phyloP scores from a whole-genome alignment of 1,140 invertebrate species.

The Ceratitis capitata region DNA sequence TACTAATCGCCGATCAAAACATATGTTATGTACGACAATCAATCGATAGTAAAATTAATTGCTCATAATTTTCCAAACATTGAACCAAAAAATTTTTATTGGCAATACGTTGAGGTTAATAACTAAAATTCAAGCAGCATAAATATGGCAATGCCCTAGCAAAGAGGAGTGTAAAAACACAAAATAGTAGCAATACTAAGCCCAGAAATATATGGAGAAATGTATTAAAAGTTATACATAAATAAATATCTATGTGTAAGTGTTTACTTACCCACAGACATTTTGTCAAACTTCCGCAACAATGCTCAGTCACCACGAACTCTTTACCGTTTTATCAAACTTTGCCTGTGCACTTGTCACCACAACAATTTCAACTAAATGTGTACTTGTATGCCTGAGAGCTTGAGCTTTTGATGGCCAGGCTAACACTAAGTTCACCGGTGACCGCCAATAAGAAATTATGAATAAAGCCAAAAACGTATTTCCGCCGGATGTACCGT shows the following conservation, averaged over 20 bases:
- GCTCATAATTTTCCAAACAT: not conserved
- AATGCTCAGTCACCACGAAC: not conserved
- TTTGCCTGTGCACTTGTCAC: constrained; percentile 29
- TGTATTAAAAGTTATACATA: not conserved
- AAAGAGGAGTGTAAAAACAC: not conserved
- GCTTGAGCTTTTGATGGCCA: not conserved
- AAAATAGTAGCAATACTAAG: not conserved
- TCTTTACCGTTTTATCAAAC: not conserved
- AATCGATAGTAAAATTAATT: not conserved
- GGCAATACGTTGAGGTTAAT: not conserved
- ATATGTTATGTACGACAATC: not conserved
- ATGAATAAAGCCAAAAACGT: not conserved
- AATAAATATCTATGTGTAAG: not conserved
- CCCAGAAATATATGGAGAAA: not conserved
- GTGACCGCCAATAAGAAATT: not conserved
- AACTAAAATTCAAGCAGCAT: not conserved
- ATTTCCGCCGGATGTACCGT: constrained; percentile 35
- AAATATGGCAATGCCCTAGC: not conserved
- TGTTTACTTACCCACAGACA: constrained; percentile 35
- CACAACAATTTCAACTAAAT: not conserved
- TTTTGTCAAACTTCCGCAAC: constrained; percentile 17
- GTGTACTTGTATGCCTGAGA: not conserved
- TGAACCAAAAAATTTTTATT: not conserved
- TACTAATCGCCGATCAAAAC: not conserved
- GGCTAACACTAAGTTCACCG: not conserved